phyloP scores from a whole-genome alignment of 2,888 invertebrate genomes.

The Choristoneura rosaceana region DNA sequence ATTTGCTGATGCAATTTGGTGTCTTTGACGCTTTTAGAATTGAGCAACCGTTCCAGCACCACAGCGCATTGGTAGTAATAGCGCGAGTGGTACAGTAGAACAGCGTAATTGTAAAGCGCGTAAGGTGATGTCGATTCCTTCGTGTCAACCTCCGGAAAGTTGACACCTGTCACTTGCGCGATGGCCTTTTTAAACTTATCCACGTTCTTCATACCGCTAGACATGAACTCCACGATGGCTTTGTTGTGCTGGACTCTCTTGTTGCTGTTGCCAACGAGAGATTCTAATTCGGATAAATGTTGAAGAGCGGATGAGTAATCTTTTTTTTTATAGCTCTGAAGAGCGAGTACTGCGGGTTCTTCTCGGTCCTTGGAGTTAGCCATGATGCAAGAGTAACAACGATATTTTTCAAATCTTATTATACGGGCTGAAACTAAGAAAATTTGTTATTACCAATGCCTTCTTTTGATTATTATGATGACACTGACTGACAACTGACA shows the following conservation, averaged over 20 bases:
- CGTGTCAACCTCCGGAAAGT: conserved; percentile 73
- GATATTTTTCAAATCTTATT: background rate
- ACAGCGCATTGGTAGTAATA: conserved; percentile 89
- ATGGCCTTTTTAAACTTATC: conserved; percentile 90
- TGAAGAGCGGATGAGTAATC: conserved; percentile 87
- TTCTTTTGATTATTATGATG: no score
- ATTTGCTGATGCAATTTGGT: conserved; percentile 69
- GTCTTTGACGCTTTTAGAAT: conserved; percentile 71
- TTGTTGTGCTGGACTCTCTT: conserved; percentile 93
- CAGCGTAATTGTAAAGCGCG: conserved; percentile 91
- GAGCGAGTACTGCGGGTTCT: conserved; percentile 86
- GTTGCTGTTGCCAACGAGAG: conserved; percentile 85
- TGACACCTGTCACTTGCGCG: conserved; percentile 85
- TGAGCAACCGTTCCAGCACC: conserved; percentile 71
- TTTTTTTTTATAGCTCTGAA: conserved; percentile 87
- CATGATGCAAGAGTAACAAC: conserved; percentile 53
- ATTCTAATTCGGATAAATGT: conserved; percentile 88
- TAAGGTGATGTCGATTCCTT: conserved; percentile 70
- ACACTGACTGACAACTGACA: no score
- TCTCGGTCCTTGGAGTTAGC: conserved; percentile 65
- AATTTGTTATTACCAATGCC: no score
- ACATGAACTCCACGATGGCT: conserved; percentile 93
- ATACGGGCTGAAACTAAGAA: no score
- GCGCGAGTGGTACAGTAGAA: conserved; percentile 90
- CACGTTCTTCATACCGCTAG: conserved; percentile 89